Conservation (phyloP, 2,888 invertebrate genomes). For the Leptogaster cylindrica region DNA sequence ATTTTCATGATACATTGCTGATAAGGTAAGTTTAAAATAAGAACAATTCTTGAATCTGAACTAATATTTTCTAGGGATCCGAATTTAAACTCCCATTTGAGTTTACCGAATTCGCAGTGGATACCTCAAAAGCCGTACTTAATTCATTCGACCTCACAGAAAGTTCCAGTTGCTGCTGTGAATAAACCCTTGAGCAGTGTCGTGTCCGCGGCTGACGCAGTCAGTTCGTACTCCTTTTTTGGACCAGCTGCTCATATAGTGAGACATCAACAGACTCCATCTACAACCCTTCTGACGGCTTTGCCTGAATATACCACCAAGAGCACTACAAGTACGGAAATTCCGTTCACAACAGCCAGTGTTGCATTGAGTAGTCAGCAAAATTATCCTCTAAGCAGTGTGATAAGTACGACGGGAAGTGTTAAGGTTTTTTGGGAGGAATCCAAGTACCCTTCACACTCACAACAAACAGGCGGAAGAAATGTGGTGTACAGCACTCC, state of each 20-base stretch:
- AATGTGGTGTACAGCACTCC: background rate
- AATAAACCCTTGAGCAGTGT: too few relatives aligned
- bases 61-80: too few relatives aligned
- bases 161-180: too few relatives aligned
- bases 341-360: background rate
- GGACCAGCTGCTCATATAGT: background rate
- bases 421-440: background rate
- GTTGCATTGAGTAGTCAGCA: background rate
- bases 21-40: too few relatives aligned
- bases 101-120: too few relatives aligned
- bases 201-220: background rate
- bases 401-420: background rate
- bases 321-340: background rate
- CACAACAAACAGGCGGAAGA: background rate
- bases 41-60: too few relatives aligned
- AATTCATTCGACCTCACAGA: too few relatives aligned
- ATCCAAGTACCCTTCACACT: background rate
- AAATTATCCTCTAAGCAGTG: background rate
- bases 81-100: too few relatives aligned
- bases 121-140: too few relatives aligned
- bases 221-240: constrained; percentile 5
- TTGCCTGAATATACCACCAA: background rate
- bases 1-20: too few relatives aligned
- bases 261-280: background rate
- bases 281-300: background rate